Evolutionary conservation across 1,140 invertebrate genomes (phyloP).

Genomic region (Diuraphis noxia): DNA sequence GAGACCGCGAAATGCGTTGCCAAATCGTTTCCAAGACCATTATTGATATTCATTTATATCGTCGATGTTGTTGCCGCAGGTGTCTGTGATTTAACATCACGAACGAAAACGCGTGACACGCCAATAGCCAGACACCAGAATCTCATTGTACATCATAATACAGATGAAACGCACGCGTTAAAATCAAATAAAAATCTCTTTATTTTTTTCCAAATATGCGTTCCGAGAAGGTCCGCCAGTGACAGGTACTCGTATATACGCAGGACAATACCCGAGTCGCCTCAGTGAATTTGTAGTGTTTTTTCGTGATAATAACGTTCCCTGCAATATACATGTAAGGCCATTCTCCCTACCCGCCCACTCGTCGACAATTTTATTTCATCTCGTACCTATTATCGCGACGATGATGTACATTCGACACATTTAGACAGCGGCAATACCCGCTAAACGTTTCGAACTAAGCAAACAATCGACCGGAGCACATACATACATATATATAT

Average conservation of each 20-base stretch:
- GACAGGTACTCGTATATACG: background rate
- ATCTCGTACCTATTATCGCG: background rate
- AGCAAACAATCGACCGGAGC: background rate
- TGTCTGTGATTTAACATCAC: background rate
- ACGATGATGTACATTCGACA: conserved; percentile 1
- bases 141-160: background rate
- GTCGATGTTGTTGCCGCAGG: background rate
- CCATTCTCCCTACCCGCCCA: background rate
- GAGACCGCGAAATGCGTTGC: background rate
- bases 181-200: conserved; percentile 18
- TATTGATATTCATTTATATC: background rate
- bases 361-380: background rate
- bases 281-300: background rate
- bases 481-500: too few species aligned
- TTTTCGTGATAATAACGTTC: conserved; percentile 10
- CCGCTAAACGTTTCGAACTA: background rate
- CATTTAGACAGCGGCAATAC: background rate
- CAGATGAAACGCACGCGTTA: background rate
- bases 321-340: too few species aligned
- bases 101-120: background rate
- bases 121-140: background rate
- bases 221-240: background rate
- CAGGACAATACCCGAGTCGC: background rate
- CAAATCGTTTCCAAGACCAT: background rate
- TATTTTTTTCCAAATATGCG: background rate